Conservation (phyloP, 2,888 invertebrate genomes). For the Agriopis leucophaearia region DNA sequence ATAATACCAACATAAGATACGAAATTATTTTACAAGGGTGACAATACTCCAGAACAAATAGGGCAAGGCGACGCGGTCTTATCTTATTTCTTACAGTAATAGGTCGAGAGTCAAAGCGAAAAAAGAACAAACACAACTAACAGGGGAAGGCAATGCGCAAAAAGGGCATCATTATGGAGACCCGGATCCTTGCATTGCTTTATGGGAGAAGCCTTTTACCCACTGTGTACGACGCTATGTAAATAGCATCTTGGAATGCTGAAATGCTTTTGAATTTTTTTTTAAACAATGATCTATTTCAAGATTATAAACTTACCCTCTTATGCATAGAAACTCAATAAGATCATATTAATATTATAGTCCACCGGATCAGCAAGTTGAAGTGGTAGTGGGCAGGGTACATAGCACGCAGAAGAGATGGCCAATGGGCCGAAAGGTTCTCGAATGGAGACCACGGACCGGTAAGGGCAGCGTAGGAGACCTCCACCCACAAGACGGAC, state of each 20-base stretch:
- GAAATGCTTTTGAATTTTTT: background rate
- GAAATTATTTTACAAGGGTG: constrained; percentile 37
- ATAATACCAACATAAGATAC: constrained; percentile 13
- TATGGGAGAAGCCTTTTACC: constrained; percentile 28
- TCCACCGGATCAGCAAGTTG: too few species aligned
- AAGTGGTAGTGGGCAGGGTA: too few species aligned
- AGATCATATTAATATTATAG: too few species aligned
- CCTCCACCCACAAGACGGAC: too few species aligned
- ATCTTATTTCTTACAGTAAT: constrained; percentile 50
- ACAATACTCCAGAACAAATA: constrained; percentile 39
- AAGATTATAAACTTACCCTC: background rate
- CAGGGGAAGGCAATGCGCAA: constrained; percentile 36
- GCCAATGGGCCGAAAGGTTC: too few species aligned
- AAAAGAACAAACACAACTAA: constrained; percentile 42
- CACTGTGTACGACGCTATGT: constrained; percentile 12
- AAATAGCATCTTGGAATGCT: background rate
- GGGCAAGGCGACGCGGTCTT: constrained; percentile 40
- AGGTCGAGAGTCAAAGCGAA: constrained; percentile 48
- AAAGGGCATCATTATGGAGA: constrained; percentile 47
- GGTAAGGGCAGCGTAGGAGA: too few species aligned
- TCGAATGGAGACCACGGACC: too few species aligned
- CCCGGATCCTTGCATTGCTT: constrained; percentile 40
- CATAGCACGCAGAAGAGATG: too few species aligned
- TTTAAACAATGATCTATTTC: background rate
- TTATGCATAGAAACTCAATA: too few species aligned